phyloP scores from a whole-genome alignment of 1,140 invertebrate genomes.

The roundworm (Caenorhabditis elegans) region DNA sequence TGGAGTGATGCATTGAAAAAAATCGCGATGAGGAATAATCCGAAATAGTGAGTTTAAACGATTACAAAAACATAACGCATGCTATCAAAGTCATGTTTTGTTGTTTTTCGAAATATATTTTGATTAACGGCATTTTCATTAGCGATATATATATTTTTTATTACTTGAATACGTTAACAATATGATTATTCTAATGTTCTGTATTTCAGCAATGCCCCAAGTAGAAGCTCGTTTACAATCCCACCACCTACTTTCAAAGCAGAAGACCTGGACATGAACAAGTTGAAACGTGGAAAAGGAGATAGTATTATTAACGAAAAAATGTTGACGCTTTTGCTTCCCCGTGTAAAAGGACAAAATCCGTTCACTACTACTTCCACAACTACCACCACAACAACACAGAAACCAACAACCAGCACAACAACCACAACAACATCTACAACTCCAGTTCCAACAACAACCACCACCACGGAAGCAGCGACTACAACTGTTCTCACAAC shows the following conservation, averaged over 20 bases:
- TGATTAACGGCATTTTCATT: too few species aligned
- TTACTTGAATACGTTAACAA: too few species aligned
- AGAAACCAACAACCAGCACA: background rate
- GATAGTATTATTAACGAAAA: background rate
- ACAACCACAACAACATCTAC: background rate
- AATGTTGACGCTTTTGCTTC: background rate
- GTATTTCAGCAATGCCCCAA: background rate
- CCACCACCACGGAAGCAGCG: background rate
- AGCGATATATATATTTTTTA: too few species aligned
- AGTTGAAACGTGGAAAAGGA: constrained; percentile 21
- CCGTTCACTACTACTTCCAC: background rate
- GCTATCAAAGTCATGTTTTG: too few species aligned
- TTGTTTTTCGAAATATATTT: background rate
- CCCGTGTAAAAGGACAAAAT: background rate
- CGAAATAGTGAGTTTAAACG: background rate
- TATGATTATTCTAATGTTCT: too few species aligned
- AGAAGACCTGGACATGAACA: background rate
- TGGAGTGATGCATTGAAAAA: constrained; percentile 13
- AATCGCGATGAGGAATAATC: background rate
- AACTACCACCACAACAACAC: background rate
- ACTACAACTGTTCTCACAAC: background rate
- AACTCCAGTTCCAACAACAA: background rate
- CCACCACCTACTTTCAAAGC: background rate
- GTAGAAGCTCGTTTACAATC: background rate
- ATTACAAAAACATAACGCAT: too few species aligned